Evolutionary conservation across 2,113 vertebrate species (phyloP).

Genomic region (Coreoperca whiteheadi): DNA sequence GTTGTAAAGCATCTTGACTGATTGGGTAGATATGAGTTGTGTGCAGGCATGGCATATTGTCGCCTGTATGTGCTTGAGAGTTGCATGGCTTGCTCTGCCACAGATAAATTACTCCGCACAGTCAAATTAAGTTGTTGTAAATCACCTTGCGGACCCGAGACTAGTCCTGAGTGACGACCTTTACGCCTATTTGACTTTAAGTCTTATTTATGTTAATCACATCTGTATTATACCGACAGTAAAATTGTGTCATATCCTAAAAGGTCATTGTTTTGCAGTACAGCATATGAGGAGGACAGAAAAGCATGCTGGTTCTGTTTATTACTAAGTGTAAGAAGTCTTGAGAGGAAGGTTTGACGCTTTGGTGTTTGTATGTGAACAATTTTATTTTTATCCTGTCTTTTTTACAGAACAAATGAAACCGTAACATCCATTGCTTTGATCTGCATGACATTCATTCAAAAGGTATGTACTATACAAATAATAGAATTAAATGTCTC

Average conservation of each 20-base stretch:
- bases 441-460: slow-evolving; percentile 12
- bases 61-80: slow-evolving; percentile 68
- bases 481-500: slow-evolving; percentile 1
- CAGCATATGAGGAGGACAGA: not conserved
- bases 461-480: slow-evolving; percentile 40
- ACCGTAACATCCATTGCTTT: slow-evolving; percentile 9
- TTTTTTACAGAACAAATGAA: slow-evolving; percentile 44
- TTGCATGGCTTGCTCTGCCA: slow-evolving; percentile 68
- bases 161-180: slow-evolving; percentile 83
- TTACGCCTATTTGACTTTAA: slow-evolving; percentile 84
- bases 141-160: slow-evolving; percentile 71
- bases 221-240: slow-evolving; percentile 78
- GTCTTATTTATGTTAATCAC: slow-evolving; percentile 83
- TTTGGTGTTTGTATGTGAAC: slow-evolving; percentile 8
- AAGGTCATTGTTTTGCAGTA: slow-evolving; percentile 73
- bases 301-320: slow-evolving; percentile 49
- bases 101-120: slow-evolving; percentile 80
- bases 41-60: slow-evolving; percentile 79
- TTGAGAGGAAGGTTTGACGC: slow-evolving; percentile 4
- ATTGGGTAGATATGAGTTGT: slow-evolving; percentile 78
- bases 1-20: slow-evolving; percentile 84
- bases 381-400: not conserved
- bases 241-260: slow-evolving; percentile 68
- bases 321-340: not conserved
- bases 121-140: slow-evolving; percentile 84